Conservation (phyloP, 1,140 invertebrate species). For the Grapholita molesta region DNA sequence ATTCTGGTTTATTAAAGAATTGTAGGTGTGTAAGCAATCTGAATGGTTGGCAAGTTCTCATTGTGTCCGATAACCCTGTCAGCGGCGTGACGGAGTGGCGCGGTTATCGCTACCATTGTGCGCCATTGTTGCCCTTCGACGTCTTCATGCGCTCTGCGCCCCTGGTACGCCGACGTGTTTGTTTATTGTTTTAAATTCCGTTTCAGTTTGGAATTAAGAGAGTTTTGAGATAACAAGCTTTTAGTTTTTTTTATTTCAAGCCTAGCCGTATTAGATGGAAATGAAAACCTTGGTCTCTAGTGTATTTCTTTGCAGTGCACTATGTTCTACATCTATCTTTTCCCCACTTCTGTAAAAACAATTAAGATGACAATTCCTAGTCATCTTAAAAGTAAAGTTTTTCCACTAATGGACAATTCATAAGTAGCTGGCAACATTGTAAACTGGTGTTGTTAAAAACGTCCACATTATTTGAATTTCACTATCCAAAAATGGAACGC, state of each 20-base stretch:
- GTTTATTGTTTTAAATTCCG: slow-evolving; percentile 10
- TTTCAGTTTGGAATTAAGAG: background rate
- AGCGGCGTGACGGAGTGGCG: slow-evolving; percentile 61
- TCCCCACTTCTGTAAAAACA: no score
- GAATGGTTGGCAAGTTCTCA: background rate
- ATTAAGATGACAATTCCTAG: no score
- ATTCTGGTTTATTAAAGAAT: background rate
- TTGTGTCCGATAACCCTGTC: slow-evolving; percentile 61
- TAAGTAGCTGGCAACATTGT: background rate
- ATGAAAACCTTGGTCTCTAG: no score
- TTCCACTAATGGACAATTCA: background rate
- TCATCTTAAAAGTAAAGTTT: no score
- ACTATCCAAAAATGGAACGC: background rate
- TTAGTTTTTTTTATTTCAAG: no score
- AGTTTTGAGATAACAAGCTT: no score
- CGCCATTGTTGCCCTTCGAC: slow-evolving; percentile 48
- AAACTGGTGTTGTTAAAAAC: background rate
- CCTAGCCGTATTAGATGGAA: no score
- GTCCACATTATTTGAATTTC: background rate
- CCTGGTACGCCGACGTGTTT: slow-evolving; percentile 17
- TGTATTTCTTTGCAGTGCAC: no score
- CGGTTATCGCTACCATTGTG: slow-evolving; percentile 59
- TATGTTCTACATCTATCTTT: no score
- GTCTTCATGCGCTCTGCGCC: slow-evolving; percentile 48
- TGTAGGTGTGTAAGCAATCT: slow-evolving; percentile 24